Conservation (phyloP, 2,888 invertebrate genomes). For the Argyresthia goedartella region DNA sequence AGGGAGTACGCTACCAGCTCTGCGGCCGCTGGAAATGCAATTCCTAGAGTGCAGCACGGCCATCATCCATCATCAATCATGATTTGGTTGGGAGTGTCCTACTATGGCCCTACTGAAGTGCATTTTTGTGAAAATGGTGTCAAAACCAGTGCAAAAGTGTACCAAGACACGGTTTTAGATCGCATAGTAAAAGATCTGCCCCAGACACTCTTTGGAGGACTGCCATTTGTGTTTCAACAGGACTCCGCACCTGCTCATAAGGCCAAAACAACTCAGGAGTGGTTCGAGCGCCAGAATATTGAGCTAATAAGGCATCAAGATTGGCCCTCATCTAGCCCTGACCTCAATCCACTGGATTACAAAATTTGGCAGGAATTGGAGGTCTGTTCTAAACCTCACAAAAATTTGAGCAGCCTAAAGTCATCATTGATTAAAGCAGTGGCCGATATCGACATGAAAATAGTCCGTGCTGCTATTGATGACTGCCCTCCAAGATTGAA, state of each 20-base stretch:
- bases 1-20: no score
- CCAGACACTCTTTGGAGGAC: not conserved
- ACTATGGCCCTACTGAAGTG: not conserved
- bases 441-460: not conserved
- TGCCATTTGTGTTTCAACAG: no score
- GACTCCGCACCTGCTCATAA: no score
- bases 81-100: not conserved
- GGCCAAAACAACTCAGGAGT: no score
- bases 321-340: slow-evolving; percentile 1
- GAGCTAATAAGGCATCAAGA: not conserved
- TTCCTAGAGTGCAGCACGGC: not conserved
- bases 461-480: not conserved
- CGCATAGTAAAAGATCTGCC: not conserved
- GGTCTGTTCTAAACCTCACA: not conserved
- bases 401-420: not conserved
- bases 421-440: not conserved
- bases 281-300: no score
- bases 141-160: not conserved
- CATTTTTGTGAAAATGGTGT: not conserved
- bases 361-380: not conserved
- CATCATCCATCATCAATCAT: not conserved
- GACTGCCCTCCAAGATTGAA: not conserved
- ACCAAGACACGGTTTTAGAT: not conserved
- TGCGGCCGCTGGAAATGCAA: not conserved
- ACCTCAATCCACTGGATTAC: not conserved